Conservation (phyloP, 2,797 vertebrate species). For the Rallus crepitans region DNA sequence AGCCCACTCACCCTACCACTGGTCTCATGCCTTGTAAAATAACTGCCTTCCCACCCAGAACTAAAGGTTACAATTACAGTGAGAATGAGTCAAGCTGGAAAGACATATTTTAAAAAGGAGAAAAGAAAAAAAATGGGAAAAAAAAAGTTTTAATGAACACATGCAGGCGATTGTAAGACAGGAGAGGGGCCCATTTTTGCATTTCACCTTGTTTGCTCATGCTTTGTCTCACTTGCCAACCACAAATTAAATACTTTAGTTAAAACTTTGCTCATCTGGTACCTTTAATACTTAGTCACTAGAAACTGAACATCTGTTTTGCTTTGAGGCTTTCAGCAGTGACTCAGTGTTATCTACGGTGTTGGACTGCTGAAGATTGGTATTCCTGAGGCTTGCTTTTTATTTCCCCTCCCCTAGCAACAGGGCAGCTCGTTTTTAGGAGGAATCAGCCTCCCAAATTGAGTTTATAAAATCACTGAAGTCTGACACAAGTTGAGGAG, state of each 20-base stretch:
- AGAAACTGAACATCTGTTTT: slow-evolving; percentile 45
- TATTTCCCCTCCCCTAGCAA: neutral
- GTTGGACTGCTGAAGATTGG: neutral
- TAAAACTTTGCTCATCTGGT: slow-evolving; percentile 15
- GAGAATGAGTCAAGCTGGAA: slow-evolving; percentile 43
- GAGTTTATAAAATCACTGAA: neutral
- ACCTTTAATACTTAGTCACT: slow-evolving; percentile 48
- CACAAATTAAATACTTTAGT: neutral
- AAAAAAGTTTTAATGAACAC: neutral
- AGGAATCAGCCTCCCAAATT: neutral
- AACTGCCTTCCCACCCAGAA: slow-evolving; percentile 37
- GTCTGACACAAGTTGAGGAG: neutral
- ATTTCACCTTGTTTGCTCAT: neutral
- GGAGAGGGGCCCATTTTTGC: neutral
- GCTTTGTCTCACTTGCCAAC: neutral
- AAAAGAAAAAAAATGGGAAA: neutral
- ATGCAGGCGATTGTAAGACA: neutral
- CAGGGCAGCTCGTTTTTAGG: neutral
- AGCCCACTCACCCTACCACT: neutral
- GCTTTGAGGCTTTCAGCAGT: slow-evolving; percentile 49
- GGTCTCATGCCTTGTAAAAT: neutral
- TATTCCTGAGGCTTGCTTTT: neutral
- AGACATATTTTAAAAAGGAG: neutral
- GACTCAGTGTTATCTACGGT: slow-evolving; percentile 41
- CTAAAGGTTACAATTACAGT: slow-evolving; percentile 37